Evolutionary conservation across 1,140 invertebrate genomes (phyloP).

Genomic region (Bombus difficillimus): DNA sequence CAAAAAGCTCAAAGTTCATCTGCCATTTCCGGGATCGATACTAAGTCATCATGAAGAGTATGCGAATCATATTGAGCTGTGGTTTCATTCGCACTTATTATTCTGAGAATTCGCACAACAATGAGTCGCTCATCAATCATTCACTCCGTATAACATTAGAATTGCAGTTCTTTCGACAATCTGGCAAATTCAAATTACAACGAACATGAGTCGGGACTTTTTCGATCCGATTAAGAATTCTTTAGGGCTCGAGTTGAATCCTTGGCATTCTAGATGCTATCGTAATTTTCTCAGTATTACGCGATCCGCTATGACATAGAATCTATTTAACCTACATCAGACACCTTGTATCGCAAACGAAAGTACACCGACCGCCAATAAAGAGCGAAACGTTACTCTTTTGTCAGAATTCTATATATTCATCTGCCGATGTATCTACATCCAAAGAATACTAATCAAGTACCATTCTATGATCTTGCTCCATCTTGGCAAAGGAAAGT

Average conservation of each 20-base stretch:
- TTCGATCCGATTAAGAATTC: background rate
- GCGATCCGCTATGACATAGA: slow-evolving; percentile 49
- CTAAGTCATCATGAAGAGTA: background rate
- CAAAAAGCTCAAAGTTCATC: too few relatives aligned
- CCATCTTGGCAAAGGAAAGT: background rate
- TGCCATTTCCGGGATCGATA: too few relatives aligned
- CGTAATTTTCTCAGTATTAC: slow-evolving; percentile 28
- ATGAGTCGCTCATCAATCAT: background rate
- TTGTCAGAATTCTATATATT: background rate
- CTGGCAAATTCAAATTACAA: background rate
- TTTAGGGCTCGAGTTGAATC: too few relatives aligned
- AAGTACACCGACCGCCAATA: background rate
- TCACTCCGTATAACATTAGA: background rate
- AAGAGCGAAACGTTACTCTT: background rate
- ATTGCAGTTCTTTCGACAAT: background rate
- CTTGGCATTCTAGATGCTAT: background rate
- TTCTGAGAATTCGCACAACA: background rate
- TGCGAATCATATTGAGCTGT: background rate
- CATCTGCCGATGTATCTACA: background rate
- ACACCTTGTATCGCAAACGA: background rate
- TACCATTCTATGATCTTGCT: background rate
- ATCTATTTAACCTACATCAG: slow-evolving; percentile 67
- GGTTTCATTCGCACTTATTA: background rate
- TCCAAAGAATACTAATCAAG: slow-evolving; percentile 8
- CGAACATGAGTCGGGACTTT: background rate